Conservation (phyloP, 2,888 invertebrate species). For the Panzeria rudis region DNA sequence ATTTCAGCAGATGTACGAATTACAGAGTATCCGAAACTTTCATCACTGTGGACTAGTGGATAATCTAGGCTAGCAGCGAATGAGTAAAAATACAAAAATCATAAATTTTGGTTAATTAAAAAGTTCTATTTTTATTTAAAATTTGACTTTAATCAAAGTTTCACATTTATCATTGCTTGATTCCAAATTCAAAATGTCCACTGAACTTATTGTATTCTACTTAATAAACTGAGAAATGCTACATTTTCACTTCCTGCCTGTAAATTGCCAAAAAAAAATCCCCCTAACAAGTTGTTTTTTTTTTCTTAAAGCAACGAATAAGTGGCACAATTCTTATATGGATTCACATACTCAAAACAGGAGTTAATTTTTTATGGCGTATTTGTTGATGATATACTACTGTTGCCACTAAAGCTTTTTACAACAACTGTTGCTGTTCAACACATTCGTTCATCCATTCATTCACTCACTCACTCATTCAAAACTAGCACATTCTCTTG, state of each 20-base stretch:
- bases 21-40: no score
- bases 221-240: no score
- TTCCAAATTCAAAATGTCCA: no score
- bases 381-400: conserved; percentile 61
- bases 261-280: background rate
- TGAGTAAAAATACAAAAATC: no score
- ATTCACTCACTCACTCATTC: conserved; percentile 3
- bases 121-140: no score
- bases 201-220: no score
- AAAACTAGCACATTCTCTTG: background rate
- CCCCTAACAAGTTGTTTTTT: conserved; percentile 14
- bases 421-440: conserved; percentile 63
- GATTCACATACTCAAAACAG: conserved; percentile 44
- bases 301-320: conserved; percentile 29
- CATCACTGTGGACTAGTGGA: no score
- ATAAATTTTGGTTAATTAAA: no score
- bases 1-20: no score
- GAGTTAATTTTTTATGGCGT: conserved; percentile 29
- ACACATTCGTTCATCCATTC: conserved; percentile 24
- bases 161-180: no score
- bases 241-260: background rate
- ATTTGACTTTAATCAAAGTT: no score
- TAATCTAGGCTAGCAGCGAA: no score
- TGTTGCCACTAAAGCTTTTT: conserved; percentile 39
- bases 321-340: conserved; percentile 56